Conservation (phyloP, 2,888 invertebrate species). For the Meiosimyza decipiens region DNA sequence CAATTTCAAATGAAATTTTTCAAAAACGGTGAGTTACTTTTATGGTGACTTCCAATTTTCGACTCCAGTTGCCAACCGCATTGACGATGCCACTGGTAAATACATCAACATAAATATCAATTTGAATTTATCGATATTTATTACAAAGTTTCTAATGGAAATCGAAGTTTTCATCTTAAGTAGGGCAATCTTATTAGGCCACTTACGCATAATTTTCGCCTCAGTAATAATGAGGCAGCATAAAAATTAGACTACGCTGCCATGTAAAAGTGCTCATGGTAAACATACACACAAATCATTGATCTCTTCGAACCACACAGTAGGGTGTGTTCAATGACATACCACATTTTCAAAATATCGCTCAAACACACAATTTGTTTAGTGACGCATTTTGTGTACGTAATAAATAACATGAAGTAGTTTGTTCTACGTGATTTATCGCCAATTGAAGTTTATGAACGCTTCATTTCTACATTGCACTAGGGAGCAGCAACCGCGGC, state of each 20-base stretch:
- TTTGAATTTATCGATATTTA: conserved; percentile 3
- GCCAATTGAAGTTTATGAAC: conserved; percentile 5
- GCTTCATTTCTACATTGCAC: too few relatives aligned
- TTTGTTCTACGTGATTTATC: conserved; percentile 9
- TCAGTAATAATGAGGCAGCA: neutral
- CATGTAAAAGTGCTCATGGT: too few relatives aligned
- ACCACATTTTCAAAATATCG: too few relatives aligned
- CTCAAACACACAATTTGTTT: too few relatives aligned
- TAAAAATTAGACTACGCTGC: neutral
- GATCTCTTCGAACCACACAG: neutral
- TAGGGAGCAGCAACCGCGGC: too few relatives aligned
- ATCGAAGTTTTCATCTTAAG: neutral
- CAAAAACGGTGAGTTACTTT: too few relatives aligned
- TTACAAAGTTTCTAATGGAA: neutral
- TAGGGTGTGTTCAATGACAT: neutral
- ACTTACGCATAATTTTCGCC: neutral
- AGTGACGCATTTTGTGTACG: neutral
- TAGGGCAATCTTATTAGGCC: neutral
- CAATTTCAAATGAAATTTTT: too few relatives aligned
- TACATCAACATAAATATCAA: too few relatives aligned
- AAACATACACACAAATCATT: neutral
- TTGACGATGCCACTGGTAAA: too few relatives aligned
- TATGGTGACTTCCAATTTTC: too few relatives aligned
- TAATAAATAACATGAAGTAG: neutral
- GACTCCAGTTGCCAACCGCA: too few relatives aligned